A percentile compares a stretch with the other conserved stretches of the same genome.
phyloP scores from a whole-genome alignment of 2,113 vertebrate genomes.

The Sakesphorus luctuosus region DNA sequence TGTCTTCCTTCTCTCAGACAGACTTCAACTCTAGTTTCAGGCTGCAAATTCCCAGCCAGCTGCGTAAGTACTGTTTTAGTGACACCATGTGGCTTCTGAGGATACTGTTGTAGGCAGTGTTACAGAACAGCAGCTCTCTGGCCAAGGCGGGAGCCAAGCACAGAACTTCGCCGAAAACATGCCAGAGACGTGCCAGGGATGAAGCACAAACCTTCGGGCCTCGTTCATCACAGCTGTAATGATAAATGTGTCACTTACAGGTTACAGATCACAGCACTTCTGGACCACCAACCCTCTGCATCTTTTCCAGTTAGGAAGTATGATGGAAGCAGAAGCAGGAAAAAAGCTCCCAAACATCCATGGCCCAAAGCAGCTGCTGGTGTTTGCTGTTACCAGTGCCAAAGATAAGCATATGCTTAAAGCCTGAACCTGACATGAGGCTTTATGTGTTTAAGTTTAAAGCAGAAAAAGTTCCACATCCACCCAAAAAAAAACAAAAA shows the following conservation, averaged over 20 bases:
- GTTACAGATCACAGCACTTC: neutral
- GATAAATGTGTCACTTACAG: neutral
- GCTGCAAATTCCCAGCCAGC: neutral
- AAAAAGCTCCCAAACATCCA: neutral
- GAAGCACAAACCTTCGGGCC: neutral
- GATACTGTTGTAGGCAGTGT: neutral
- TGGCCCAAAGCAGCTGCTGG: neutral
- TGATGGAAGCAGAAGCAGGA: neutral
- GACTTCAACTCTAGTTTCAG: neutral
- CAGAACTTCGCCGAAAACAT: neutral
- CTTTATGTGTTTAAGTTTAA: neutral
- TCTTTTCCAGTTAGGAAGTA: neutral
- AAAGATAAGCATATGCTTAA: neutral
- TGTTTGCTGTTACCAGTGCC: neutral
- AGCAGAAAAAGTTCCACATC: neutral
- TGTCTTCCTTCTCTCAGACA: neutral
- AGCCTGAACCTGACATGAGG: neutral
- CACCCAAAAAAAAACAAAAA: neutral
- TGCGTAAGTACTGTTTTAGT: conserved; percentile 23
- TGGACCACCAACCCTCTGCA: neutral
- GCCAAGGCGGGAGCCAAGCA: neutral
- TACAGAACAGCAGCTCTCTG: neutral
- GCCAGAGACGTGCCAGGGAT: neutral
- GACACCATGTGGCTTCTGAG: conserved; percentile 57
- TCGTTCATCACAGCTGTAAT: neutral